Evolutionary conservation across 2,888 invertebrate species (phyloP).

Genomic region (Muscina levida): DNA sequence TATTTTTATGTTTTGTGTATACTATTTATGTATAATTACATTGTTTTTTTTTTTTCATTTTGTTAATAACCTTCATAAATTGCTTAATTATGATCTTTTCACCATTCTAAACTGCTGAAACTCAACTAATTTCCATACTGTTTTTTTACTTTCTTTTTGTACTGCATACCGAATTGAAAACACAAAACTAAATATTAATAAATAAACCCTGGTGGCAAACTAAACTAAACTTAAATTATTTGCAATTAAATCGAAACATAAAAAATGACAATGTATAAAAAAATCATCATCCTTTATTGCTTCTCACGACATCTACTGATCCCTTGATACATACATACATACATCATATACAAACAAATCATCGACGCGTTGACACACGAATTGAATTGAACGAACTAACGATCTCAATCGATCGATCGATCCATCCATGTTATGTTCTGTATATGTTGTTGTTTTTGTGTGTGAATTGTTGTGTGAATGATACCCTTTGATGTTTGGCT

Average conservation of each 20-base stretch:
- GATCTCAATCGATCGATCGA: not conserved
- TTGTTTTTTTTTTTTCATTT: not conserved
- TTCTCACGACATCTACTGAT: not conserved
- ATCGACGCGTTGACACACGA: not conserved
- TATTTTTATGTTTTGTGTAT: not conserved
- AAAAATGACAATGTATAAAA: no score
- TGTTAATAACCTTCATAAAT: not conserved
- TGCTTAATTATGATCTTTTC: slow-evolving; percentile 2
- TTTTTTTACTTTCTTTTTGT: slow-evolving; percentile 38
- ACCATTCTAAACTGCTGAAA: slow-evolving; percentile 6
- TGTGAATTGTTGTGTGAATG: slow-evolving; percentile 47
- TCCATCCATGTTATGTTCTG: not conserved
- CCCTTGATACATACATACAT: not conserved
- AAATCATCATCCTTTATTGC: not conserved
- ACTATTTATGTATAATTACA: not conserved
- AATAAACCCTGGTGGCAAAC: not conserved
- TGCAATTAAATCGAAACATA: no score
- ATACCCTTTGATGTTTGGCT: slow-evolving; percentile 72
- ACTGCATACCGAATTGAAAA: slow-evolving; percentile 17
- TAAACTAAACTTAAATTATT: no score
- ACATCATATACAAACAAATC: not conserved
- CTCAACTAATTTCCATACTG: slow-evolving; percentile 34
- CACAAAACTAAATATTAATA: not conserved
- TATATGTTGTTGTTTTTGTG: slow-evolving; percentile 33
- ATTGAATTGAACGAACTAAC: not conserved